Conservation (phyloP, 2,797 vertebrate species). For the Ctenochaetus hawaiiensis region DNA sequence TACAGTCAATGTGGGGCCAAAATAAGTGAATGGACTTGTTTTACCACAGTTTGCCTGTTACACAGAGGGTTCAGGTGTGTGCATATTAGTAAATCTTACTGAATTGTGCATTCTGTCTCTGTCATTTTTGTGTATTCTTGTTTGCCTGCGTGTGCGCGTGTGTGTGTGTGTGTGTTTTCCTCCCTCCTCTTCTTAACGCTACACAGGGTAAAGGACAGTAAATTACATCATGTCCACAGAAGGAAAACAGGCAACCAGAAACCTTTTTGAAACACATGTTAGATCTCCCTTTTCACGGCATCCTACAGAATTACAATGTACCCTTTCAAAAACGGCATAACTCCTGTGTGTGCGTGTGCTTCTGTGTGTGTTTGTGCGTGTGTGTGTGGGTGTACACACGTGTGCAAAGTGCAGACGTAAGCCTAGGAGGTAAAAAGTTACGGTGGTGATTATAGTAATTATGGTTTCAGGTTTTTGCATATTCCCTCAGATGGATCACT, state of each 20-base stretch:
- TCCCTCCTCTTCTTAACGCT: slow-evolving; percentile 41
- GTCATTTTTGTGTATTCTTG: slow-evolving; percentile 8
- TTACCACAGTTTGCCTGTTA: neutral
- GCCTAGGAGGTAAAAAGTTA: slow-evolving; percentile 76
- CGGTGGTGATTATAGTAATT: slow-evolving; percentile 80
- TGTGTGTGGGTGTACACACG: neutral
- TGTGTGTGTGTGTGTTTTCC: neutral
- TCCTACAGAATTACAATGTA: slow-evolving; percentile 64
- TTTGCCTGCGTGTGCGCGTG: neutral
- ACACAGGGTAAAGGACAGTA: slow-evolving; percentile 37
- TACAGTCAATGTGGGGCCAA: slow-evolving; percentile 36
- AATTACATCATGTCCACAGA: slow-evolving; percentile 70
- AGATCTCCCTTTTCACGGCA: slow-evolving; percentile 67
- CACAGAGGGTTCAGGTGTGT: neutral
- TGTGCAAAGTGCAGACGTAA: slow-evolving; percentile 60
- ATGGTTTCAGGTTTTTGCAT: slow-evolving; percentile 81
- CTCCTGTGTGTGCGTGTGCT: slow-evolving; percentile 20
- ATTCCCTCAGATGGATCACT: slow-evolving; percentile 73
- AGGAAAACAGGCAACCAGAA: slow-evolving; percentile 55
- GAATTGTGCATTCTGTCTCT: neutral
- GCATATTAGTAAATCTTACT: slow-evolving; percentile 3
- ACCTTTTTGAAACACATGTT: slow-evolving; percentile 49
- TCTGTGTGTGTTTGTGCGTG: slow-evolving; percentile 1
- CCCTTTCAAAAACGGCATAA: slow-evolving; percentile 57
- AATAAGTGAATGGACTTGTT: slow-evolving; percentile 43